Evolutionary conservation across 2,888 invertebrate species (phyloP).

Genomic region (Harpagoxenus sublaevis): DNA sequence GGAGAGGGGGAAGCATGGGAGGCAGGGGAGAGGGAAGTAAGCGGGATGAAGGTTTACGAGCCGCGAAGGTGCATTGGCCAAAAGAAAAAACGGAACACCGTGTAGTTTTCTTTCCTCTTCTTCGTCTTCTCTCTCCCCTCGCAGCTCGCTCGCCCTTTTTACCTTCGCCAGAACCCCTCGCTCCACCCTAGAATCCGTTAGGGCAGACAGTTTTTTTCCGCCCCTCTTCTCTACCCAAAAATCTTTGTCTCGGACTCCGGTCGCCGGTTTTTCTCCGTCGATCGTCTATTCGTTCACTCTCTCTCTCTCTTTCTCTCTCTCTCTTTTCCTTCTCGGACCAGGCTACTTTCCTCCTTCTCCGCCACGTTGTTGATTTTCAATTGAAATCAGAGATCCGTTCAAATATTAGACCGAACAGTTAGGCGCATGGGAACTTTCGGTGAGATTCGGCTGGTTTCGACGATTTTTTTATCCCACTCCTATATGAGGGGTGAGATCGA

Average conservation of each 20-base stretch:
- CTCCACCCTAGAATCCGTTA: conserved; percentile 83
- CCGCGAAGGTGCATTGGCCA: conserved; percentile 47
- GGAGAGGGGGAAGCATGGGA: conserved; percentile 13
- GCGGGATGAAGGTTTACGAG: conserved; percentile 46
- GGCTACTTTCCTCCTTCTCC: conserved; percentile 63
- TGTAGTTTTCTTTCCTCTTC: conserved; percentile 67
- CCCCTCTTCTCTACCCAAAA: conserved; percentile 41
- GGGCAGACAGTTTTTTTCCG: conserved; percentile 77
- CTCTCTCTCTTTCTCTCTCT: conserved; percentile 24
- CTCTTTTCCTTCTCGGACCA: conserved; percentile 66
- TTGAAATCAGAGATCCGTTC: conserved; percentile 85
- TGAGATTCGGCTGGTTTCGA: conserved; percentile 64
- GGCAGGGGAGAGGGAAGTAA: conserved; percentile 6
- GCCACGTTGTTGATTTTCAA: conserved; percentile 84
- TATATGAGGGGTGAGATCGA: conserved; percentile 27
- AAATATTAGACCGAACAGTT: conserved; percentile 84
- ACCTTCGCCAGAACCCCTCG: conserved; percentile 63
- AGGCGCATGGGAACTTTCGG: conserved; percentile 82
- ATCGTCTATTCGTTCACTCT: conserved; percentile 48
- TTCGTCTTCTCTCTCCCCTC: conserved; percentile 44
- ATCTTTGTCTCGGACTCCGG: conserved; percentile 62
- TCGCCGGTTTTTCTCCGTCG: conserved; percentile 63
- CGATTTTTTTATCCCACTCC: conserved; percentile 54
- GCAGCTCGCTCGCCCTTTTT: conserved; percentile 66
- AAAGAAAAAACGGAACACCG: conserved; percentile 74